These are phyloP conservation scores for Macquaria australasica DNA, from an alignment of 2,113 vertebrate species.

Conservation along the genomic window DNA sequence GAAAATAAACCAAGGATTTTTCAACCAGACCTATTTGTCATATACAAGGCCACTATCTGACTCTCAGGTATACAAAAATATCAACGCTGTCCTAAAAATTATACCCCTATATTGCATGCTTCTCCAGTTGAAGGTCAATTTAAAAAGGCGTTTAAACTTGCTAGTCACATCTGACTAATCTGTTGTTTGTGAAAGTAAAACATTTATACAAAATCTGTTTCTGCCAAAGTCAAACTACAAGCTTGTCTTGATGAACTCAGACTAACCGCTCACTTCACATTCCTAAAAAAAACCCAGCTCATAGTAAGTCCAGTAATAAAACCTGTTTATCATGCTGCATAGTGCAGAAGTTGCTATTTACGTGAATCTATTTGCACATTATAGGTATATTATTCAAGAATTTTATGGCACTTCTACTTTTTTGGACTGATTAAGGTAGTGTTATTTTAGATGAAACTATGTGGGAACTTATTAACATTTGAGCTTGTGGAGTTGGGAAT, in stretches of 20 bases:
- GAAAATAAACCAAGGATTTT: constrained; percentile 12
- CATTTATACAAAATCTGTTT: neutral
- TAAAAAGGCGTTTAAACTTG: neutral
- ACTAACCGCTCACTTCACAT: too few relatives aligned
- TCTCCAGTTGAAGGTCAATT: neutral
- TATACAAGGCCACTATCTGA: neutral
- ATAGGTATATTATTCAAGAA: neutral
- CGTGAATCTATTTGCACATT: neutral
- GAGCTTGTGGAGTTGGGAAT: neutral
- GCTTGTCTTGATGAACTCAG: neutral
- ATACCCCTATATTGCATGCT: neutral
- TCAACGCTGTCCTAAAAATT: neutral
- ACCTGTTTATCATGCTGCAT: neutral
- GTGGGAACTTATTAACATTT: constrained; percentile 4
- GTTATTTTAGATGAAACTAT: neutral
- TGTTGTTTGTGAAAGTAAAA: neutral
- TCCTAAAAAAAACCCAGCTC: too few relatives aligned
- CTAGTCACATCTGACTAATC: neutral
- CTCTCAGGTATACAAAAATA: neutral
- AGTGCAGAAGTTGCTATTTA: neutral
- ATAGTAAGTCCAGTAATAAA: neutral
- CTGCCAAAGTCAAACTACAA: neutral
- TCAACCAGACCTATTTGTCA: constrained; percentile 13
- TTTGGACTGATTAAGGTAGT: neutral
- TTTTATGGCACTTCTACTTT: neutral